Conservation (phyloP, 2,797 vertebrate genomes). For the Triplophysa bombifrons region DNA sequence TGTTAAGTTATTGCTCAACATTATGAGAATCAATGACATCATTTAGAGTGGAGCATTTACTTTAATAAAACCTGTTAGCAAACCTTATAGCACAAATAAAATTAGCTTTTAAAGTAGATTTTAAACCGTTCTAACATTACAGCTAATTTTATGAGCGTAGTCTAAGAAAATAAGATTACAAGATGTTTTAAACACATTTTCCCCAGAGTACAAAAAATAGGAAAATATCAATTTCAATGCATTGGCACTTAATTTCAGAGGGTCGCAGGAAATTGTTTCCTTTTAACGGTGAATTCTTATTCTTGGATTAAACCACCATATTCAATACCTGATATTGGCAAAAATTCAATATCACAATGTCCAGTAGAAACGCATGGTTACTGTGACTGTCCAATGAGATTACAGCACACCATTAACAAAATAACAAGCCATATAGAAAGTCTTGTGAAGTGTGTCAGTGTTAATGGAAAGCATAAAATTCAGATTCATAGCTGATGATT, state of each 20-base stretch:
- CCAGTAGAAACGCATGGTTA: not conserved
- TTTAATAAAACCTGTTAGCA: slow-evolving; percentile 8
- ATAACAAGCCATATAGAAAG: not conserved
- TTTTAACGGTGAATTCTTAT: slow-evolving; percentile 72
- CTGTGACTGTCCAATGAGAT: not conserved
- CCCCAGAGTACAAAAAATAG: slow-evolving; percentile 41
- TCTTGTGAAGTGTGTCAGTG: not conserved
- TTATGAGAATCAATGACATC: slow-evolving; percentile 7
- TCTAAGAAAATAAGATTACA: slow-evolving; percentile 63
- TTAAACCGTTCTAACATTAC: slow-evolving; percentile 60
- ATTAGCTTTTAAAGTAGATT: slow-evolving; percentile 27
- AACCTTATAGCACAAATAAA: slow-evolving; percentile 33
- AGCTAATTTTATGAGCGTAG: slow-evolving; percentile 64
- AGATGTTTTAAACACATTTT: slow-evolving; percentile 59
- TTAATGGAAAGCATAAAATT: not conserved
- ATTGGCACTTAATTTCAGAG: slow-evolving; percentile 68
- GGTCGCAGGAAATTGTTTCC: slow-evolving; percentile 58
- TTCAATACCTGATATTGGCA: not conserved
- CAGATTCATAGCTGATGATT: not conserved
- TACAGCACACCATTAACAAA: not conserved
- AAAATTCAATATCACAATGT: not conserved
- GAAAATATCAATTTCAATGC: slow-evolving; percentile 26
- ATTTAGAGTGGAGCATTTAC: not conserved
- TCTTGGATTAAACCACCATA: slow-evolving; percentile 10
- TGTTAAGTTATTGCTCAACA: not conserved